phyloP scores from a whole-genome alignment of 2,113 vertebrate genomes.

The Anhinga rufa region DNA sequence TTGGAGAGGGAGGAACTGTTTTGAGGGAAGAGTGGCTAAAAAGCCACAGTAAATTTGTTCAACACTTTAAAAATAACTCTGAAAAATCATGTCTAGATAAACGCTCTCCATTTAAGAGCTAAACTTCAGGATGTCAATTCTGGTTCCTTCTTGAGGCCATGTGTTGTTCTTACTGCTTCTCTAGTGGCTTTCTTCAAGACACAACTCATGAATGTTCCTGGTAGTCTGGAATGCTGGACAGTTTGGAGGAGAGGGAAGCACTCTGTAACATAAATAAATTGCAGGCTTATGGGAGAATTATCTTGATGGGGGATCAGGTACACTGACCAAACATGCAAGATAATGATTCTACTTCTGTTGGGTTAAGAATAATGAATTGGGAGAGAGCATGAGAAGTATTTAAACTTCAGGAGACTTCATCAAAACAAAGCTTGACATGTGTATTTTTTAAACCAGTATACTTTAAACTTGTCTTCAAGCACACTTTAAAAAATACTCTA shows the following conservation, averaged over 20 bases:
- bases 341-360: not conserved
- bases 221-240: not conserved
- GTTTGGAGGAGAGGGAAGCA: not conserved
- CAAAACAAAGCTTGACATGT: not conserved
- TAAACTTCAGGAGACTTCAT: not conserved
- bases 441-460: not conserved
- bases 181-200: not conserved
- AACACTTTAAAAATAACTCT: not conserved
- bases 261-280: not conserved
- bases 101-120: not conserved
- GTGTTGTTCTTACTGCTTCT: not conserved
- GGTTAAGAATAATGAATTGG: not conserved
- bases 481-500: fast-evolving
- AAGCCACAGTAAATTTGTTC: not conserved
- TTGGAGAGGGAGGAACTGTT: not conserved
- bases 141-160: not conserved
- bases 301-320: not conserved
- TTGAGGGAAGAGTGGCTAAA: not conserved
- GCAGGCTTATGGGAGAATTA: not conserved
- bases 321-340: not conserved
- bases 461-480: not conserved
- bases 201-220: not conserved
- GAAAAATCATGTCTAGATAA: not conserved
- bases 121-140: not conserved
- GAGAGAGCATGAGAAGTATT: not conserved